Base-by-base conservation (phyloP, 2,797 vertebrate species). In the Karalla daura region DNA sequence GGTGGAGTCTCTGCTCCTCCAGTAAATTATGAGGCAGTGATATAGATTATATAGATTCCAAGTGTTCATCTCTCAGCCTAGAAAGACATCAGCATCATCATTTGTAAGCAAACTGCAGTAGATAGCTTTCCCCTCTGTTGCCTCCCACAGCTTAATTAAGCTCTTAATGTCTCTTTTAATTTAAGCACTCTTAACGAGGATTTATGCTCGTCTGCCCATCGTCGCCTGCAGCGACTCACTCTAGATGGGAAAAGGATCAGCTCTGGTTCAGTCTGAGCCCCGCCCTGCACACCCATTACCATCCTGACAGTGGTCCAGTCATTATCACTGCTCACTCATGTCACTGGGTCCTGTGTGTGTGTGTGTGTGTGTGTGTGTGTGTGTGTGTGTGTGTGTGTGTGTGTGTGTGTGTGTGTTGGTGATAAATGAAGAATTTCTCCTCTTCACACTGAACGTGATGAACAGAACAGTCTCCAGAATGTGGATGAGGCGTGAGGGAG, bases 151-250 rank as follows among this genome's bases (percentile, higher is more conserved):
- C 49, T 56, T 25, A 28, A 47, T 32, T 36, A 37, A 3, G 52
- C 33, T 24, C 17, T 43, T 46, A 64, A 68, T 55, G 45, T 62
- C 27, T 55, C 33, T 0, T 51, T 27, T 52, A 24, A 68, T 21
- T 69, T 25, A 55, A 40, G 27, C 44, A 61, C 27, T 35, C 35
- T 74, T 61, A 70, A 70, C 61, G 61, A 55, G 45, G 32, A 55
- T 30, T 12, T 17, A 28, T 4, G 3, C 30, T 63, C 15, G 30
- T 47, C 58, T 47, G 17, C 36, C 21, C 54, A 41, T 50, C 27
- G 7, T 12, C 63, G 52, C 21, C 62, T 28, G 46, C 53, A 12
- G 43, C 47, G 60, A 30, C 49, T 55, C 63, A 44, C 13, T 18
- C 17, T 49, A 28, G 18, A 36, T 39, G 24, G 44, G 43, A 68